These are phyloP conservation scores for Hippocampus mohnikei DNA, from an alignment of 2,113 vertebrate genomes.

Conservation along the genomic window DNA sequence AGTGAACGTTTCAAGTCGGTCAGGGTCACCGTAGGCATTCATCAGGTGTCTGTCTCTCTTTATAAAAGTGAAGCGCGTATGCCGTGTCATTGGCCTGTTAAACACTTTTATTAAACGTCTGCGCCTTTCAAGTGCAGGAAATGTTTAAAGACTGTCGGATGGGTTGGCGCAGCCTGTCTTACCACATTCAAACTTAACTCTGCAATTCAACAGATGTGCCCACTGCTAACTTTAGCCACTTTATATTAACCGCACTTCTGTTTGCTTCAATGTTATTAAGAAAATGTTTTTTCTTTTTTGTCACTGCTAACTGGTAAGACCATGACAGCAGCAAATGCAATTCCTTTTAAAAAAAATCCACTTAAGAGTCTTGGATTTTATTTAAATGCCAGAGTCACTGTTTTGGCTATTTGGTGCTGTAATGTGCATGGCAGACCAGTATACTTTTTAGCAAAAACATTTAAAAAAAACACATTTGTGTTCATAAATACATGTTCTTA, in stretches of 20 bases:
- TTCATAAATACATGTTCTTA: not conserved
- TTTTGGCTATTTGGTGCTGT: not conserved
- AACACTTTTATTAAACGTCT: constrained; percentile 60
- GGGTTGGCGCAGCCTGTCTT: constrained; percentile 36
- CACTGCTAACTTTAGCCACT: constrained; percentile 57
- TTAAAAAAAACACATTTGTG: no score
- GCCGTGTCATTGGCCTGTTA: constrained; percentile 25
- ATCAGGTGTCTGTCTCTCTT: constrained; percentile 27
- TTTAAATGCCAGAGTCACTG: constrained; percentile 19
- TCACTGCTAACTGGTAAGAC: constrained; percentile 12
- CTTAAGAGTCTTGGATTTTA: constrained; percentile 19
- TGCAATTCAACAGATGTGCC: constrained; percentile 50
- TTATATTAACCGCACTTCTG: constrained; percentile 50
- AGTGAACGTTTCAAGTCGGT: constrained; percentile 41
- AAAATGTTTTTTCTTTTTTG: constrained; percentile 38
- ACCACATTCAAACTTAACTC: constrained; percentile 48
- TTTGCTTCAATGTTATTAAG: constrained; percentile 44
- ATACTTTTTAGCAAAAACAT: not conserved
- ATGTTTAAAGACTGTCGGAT: constrained; percentile 41
- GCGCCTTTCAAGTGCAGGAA: constrained; percentile 58
- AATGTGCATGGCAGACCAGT: not conserved
- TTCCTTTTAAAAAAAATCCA: constrained; percentile 13
- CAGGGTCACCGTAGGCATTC: constrained; percentile 30
- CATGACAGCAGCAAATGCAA: constrained; percentile 3
- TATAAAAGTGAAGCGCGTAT: constrained; percentile 51